These are phyloP conservation scores for Diplodus sargus DNA, from an alignment of 2,797 vertebrate genomes.

Conservation along the genomic window DNA sequence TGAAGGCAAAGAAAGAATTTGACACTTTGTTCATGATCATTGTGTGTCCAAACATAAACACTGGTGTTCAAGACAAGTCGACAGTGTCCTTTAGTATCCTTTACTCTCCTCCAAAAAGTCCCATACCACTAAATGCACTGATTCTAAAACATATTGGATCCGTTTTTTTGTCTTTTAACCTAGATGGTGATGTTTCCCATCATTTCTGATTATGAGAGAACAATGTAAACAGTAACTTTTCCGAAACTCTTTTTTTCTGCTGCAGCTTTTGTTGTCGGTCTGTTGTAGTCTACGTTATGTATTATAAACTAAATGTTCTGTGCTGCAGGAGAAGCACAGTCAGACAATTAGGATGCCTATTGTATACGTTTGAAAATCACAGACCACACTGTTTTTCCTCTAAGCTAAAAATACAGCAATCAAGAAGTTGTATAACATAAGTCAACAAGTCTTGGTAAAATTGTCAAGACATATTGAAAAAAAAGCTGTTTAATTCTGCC, in stretches of 20 bases:
- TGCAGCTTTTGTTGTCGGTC: background rate
- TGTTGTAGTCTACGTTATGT: background rate
- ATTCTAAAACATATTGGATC: background rate
- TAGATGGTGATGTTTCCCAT: background rate
- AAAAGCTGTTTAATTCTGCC: background rate
- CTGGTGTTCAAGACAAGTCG: no score
- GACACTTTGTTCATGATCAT: background rate
- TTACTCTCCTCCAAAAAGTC: no score
- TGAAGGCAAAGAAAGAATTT: no score
- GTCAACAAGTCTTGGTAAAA: background rate
- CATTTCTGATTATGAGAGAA: background rate
- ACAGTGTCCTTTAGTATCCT: no score
- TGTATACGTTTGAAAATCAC: no score
- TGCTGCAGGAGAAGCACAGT: no score
- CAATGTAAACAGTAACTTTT: background rate
- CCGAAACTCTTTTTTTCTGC: background rate
- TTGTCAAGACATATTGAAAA: background rate
- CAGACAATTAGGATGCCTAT: no score
- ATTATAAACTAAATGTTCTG: background rate
- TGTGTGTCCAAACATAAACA: background rate
- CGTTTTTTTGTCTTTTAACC: background rate
- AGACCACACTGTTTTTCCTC: no score
- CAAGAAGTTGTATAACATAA: background rate
- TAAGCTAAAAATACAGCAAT: background rate
- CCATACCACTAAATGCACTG: no score